Conservation (phyloP, 1,140 invertebrate genomes). For the Eriocheir sinensis region DNA sequence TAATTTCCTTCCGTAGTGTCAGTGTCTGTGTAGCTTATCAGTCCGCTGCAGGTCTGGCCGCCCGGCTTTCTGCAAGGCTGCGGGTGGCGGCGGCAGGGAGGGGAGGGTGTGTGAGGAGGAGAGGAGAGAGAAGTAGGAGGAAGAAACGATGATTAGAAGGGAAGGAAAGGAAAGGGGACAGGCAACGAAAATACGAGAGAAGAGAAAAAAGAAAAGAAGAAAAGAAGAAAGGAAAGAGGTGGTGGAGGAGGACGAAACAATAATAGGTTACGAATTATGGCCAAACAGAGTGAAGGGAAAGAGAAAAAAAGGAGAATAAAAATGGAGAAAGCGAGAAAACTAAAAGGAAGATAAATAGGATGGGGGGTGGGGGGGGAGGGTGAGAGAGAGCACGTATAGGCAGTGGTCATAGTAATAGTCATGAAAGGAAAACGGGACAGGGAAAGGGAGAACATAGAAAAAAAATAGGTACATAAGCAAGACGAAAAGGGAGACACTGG, state of each 20-base stretch:
- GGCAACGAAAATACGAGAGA: background rate
- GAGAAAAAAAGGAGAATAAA: background rate
- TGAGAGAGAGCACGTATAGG: too few species aligned
- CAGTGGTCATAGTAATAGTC: too few species aligned
- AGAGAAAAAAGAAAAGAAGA: conserved; percentile 3
- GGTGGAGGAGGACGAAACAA: background rate
- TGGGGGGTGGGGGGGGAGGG: background rate
- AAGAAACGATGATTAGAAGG: background rate
- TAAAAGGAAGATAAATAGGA: background rate
- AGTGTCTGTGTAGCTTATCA: conserved; percentile 51
- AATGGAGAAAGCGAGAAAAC: background rate
- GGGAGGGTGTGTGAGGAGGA: background rate
- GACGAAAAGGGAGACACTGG: too few species aligned
- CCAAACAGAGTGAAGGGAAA: background rate
- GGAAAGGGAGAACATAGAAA: background rate
- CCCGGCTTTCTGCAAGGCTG: background rate
- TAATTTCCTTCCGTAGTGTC: conserved; percentile 45
- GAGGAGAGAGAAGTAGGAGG: background rate
- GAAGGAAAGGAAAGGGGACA: background rate
- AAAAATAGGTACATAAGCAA: background rate
- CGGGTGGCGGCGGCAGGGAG: background rate
- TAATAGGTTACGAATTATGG: background rate
- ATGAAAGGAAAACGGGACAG: background rate
- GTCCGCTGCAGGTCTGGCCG: background rate
- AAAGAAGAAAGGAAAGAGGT: background rate